Evolutionary conservation across 2,113 vertebrate genomes (phyloP), one percentile per base, ranked within the genome.

Genomic region (Carettochelys insculpta): DNA sequence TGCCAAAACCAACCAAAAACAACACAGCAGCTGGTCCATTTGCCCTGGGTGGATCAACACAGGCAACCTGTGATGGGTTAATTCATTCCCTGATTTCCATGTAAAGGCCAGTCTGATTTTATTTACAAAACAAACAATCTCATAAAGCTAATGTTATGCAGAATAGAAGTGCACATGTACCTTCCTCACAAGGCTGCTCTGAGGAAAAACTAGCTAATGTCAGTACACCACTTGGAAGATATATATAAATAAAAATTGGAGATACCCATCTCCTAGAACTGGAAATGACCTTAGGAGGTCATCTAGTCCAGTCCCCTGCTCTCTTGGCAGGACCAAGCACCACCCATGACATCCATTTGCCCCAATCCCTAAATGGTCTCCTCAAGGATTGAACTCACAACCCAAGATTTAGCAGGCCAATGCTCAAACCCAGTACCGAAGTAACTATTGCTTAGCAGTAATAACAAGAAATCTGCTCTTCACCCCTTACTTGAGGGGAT

Each of bases 21-120:
- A n/a, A 1, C 0, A 12, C 43, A 47, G 48, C 43, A 34, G 79
- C 54, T 34, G 71, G 17, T 52, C 80, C 2, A 34, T 50, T 5
- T 77, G 58, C 2, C 83, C 77, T 50, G 54, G 11, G 19, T 31
- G 31, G 38, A 11, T 31, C 27, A 52, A 71, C 51, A 41, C 4
- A 76, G 56, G 53, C 78, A 76, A 65, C 16, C 54, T 19, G 34
- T 3, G 45, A 47, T 0, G 47, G 52, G 77, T 76, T 92, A 79
- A 93, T 73, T 80, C 84, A 91, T 93, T 91, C 84, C 80, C 84
- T 77, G 58, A 77, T 43, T 77, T 83, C 56, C 51, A 1, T 75
- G 82, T 88, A 80, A 80, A 89, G 53, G 47, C 77, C 68, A 25
- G 24, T 90, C 80, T 68, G 50, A 24, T 75, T 91, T 82, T 89